phyloP scores from a whole-genome alignment of 2,797 vertebrate species.

The Xenops minutus region DNA sequence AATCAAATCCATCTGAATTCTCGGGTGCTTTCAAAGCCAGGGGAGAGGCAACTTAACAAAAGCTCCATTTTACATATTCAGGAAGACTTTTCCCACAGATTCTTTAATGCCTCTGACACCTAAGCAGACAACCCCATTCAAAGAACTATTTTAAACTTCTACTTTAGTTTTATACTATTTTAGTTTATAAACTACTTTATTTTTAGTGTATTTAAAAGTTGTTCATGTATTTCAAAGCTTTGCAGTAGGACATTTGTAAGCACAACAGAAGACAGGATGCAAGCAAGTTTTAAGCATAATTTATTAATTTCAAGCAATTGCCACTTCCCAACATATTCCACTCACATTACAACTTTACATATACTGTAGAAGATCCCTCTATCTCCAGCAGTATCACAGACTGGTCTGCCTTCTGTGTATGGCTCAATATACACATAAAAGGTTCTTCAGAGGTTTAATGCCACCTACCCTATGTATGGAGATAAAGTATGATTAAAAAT shows the following conservation, averaged over 20 bases:
- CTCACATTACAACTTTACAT: constrained; percentile 25
- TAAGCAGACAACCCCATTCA: background rate
- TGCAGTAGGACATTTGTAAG: background rate
- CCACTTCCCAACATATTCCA: background rate
- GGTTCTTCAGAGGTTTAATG: constrained; percentile 69
- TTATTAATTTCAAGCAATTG: constrained; percentile 65
- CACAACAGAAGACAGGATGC: constrained; percentile 2
- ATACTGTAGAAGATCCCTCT: background rate
- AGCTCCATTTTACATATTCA: background rate
- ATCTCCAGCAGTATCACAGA: constrained; percentile 42
- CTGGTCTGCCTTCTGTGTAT: constrained; percentile 55
- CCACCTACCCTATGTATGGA: constrained; percentile 78
- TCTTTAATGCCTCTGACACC: background rate
- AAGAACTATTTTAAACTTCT: background rate
- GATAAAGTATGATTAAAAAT: constrained; percentile 70
- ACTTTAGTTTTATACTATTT: no score
- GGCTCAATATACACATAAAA: constrained; percentile 60
- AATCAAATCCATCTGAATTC: background rate
- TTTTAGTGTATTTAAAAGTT: background rate
- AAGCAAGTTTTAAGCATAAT: background rate
- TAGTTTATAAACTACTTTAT: background rate
- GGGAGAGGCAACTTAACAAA: background rate
- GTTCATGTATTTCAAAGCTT: background rate
- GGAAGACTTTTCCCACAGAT: background rate
- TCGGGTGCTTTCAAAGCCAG: background rate